These are phyloP conservation scores for Tipula helvola DNA, from an alignment of 2,888 invertebrate genomes.

Conservation along the genomic window DNA sequence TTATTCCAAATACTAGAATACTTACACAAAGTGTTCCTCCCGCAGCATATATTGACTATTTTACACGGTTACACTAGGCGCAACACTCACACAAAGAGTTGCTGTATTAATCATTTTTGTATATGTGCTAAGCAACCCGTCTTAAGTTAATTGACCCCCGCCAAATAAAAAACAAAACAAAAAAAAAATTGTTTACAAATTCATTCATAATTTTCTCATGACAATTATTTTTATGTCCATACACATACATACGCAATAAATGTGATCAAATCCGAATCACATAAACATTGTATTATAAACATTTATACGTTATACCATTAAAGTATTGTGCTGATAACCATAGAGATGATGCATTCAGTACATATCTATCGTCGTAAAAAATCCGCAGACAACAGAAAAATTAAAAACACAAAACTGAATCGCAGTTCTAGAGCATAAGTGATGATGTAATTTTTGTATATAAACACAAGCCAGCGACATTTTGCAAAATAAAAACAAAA, in stretches of 20 bases:
- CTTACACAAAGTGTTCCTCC: no score
- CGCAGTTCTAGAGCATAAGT: background rate
- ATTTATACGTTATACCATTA: background rate
- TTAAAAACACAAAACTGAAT: background rate
- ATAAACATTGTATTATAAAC: background rate
- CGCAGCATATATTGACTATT: no score
- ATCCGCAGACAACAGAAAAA: background rate
- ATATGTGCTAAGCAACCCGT: background rate
- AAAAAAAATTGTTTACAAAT: background rate
- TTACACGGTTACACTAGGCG: no score
- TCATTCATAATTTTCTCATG: slow-evolving; percentile 4
- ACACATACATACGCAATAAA: background rate
- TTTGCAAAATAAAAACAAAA: background rate
- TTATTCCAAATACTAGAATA: no score
- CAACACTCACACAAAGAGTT: no score
- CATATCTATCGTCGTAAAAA: background rate
- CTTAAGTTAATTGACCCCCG: background rate
- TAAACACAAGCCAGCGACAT: background rate
- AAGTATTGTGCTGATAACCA: background rate
- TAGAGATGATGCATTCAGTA: background rate
- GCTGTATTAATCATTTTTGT: no score
- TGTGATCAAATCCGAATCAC: background rate
- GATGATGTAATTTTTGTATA: background rate
- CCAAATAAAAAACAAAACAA: background rate
- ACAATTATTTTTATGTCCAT: background rate